phyloP scores from a whole-genome alignment of 30 jellyfish, hydroid and myxozoan species.

The Hydra vulgaris region DNA sequence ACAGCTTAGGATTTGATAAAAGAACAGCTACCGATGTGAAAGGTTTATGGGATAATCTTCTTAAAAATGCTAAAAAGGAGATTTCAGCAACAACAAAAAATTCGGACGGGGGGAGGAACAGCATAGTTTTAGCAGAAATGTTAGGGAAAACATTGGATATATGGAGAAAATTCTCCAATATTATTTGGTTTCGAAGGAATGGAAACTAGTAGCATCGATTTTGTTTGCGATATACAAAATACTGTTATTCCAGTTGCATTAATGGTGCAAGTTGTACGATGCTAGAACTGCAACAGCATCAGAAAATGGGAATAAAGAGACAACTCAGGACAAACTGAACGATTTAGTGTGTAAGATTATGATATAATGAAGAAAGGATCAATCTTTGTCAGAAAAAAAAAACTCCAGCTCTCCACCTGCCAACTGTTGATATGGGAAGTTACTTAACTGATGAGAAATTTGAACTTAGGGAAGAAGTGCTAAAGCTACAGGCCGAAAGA shows the following conservation, averaged over 20 bases:
- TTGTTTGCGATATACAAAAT: too few relatives aligned
- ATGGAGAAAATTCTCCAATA: neutral
- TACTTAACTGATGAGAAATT: neutral
- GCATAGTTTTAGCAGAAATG: neutral
- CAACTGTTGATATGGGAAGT: neutral
- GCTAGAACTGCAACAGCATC: too few relatives aligned
- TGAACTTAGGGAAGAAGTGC: neutral
- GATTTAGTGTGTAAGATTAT: neutral
- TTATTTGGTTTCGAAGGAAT: neutral
- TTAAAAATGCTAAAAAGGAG: neutral
- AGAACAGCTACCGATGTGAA: neutral
- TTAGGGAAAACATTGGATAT: neutral
- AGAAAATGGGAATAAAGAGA: too few relatives aligned
- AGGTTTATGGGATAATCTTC: neutral
- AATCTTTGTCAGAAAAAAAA: neutral
- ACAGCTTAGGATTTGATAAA: neutral
- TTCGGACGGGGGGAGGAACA: neutral
- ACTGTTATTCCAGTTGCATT: too few relatives aligned
- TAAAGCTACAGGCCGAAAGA: neutral
- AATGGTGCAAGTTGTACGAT: too few relatives aligned
- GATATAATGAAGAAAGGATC: neutral
- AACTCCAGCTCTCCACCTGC: neutral
- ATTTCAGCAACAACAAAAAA: neutral
- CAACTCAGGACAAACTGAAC: neutral
- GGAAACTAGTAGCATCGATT: neutral